A percentile compares a stretch with the other conserved stretches of the same genome.
Evolutionary conservation across 2,113 vertebrate species (phyloP).

Genomic region (Bagarius yarrelli): DNA sequence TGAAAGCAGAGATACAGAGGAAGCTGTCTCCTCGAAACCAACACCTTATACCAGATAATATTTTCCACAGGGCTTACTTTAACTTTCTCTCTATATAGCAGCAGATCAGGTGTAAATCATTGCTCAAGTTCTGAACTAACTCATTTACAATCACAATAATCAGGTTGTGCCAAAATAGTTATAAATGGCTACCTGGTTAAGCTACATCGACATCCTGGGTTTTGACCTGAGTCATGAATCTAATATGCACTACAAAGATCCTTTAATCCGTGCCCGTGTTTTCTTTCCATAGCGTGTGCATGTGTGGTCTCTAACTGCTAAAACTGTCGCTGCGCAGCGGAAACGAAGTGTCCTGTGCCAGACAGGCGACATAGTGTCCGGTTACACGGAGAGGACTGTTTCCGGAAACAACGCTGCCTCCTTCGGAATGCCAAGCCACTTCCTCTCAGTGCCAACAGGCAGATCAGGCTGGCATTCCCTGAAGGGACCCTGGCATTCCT

Average conservation of each 20-base stretch:
- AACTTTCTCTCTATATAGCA: background rate
- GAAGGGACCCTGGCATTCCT: background rate
- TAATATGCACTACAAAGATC: background rate
- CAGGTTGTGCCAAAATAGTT: background rate
- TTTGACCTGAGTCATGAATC: background rate
- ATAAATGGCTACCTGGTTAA: background rate
- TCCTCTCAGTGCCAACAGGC: conserved; percentile 25
- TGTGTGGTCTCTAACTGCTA: background rate
- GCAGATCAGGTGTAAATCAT: background rate
- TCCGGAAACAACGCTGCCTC: conserved; percentile 39
- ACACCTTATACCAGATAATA: background rate
- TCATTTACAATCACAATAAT: background rate
- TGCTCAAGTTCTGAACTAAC: background rate
- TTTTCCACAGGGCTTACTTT: background rate
- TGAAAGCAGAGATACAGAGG: conserved; percentile 22
- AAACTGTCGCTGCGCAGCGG: conserved; percentile 24
- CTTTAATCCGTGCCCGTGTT: background rate
- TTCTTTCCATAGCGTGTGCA: conserved; percentile 12
- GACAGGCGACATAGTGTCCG: conserved; percentile 32
- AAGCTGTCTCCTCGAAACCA: background rate
- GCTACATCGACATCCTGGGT: background rate
- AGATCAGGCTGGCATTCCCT: conserved; percentile 33
- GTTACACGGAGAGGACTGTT: conserved; percentile 38
- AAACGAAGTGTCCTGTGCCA: conserved; percentile 35
- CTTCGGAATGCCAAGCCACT: conserved; percentile 40